A percentile compares a stretch with the other conserved stretches of the same genome.
Evolutionary conservation across 2,888 invertebrate genomes (phyloP).

Genomic region (Epinotia bilunana): DNA sequence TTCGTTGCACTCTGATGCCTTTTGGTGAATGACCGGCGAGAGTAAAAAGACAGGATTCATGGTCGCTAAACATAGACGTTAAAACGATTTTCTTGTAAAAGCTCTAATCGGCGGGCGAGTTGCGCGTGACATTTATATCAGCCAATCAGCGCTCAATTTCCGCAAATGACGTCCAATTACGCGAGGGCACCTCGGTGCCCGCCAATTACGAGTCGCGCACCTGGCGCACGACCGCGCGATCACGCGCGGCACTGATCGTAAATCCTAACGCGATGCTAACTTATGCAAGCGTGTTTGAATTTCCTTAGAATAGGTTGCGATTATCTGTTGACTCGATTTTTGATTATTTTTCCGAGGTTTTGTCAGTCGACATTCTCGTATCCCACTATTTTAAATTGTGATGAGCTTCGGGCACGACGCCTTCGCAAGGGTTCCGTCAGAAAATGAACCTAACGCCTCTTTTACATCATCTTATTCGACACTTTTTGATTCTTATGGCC

Average conservation of each 20-base stretch:
- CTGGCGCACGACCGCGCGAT: constrained; percentile 77
- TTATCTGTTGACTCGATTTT: constrained; percentile 1
- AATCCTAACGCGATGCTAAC: constrained; percentile 61
- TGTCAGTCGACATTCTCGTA: neutral
- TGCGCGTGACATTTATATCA: constrained; percentile 69
- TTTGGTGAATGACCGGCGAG: constrained; percentile 81
- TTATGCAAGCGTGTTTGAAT: constrained; percentile 33
- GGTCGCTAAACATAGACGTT: constrained; percentile 70
- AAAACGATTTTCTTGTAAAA: constrained; percentile 65
- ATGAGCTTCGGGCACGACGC: neutral
- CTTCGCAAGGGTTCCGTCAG: neutral
- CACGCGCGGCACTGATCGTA: constrained; percentile 72
- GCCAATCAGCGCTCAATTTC: constrained; percentile 73
- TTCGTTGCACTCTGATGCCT: constrained; percentile 73
- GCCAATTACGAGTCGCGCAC: constrained; percentile 80
- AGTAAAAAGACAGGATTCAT: constrained; percentile 81
- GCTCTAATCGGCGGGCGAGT: constrained; percentile 45
- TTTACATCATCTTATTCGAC: neutral
- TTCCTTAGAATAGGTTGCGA: constrained; percentile 21
- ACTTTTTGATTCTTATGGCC: too few relatives aligned
- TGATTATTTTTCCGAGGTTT: neutral
- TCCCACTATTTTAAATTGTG: neutral
- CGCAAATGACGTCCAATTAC: constrained; percentile 79
- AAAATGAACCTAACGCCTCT: neutral
- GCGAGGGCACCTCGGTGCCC: constrained; percentile 74